These are phyloP conservation scores for Desoria tigrina DNA, from an alignment of 2,888 invertebrate species.

Conservation along the genomic window DNA sequence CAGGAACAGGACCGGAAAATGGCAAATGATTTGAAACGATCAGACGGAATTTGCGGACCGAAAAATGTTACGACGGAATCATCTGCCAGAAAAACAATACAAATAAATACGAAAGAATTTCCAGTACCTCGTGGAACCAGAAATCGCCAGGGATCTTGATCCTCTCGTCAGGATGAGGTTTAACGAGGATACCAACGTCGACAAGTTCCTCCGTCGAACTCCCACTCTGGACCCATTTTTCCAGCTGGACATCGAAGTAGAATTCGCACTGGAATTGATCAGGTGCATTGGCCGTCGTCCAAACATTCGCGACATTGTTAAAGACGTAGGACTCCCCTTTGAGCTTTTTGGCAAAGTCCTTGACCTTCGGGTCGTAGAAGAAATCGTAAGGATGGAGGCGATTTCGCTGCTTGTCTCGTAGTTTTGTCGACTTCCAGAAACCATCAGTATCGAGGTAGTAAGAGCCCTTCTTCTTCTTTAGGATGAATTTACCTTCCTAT, in stretches of 20 bases:
- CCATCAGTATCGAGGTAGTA: conserved; percentile 27
- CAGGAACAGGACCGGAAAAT: too few relatives aligned
- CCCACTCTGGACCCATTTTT: conserved; percentile 11
- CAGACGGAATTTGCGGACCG: too few relatives aligned
- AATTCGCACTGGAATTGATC: conserved; percentile 18
- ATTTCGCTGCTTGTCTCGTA: conserved; percentile 12
- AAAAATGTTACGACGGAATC: too few relatives aligned
- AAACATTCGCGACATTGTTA: conserved; percentile 20
- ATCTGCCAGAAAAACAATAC: too few relatives aligned
- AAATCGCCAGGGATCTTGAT: conserved; percentile 22
- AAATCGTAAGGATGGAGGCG: conserved; percentile 23
- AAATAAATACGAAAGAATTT: too few relatives aligned
- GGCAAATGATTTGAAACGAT: too few relatives aligned
- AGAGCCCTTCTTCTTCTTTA: conserved; percentile 15
- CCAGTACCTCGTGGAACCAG: conserved; percentile 22
- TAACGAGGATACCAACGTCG: conserved; percentile 1
- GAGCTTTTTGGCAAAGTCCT: conserved; percentile 22
- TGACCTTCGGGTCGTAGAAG: conserved; percentile 22
- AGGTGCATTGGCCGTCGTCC: conserved; percentile 25
- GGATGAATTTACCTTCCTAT: conserved; percentile 30
- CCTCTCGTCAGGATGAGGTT: conserved; percentile 13
- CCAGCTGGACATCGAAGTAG: conserved; percentile 15
- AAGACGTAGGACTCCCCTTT: conserved; percentile 8
- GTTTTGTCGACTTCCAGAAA: conserved; percentile 9
- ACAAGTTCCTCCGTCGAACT: background rate